Evolutionary conservation across 2,888 invertebrate species (phyloP).

Genomic region (Sphaerophoria taeniata): DNA sequence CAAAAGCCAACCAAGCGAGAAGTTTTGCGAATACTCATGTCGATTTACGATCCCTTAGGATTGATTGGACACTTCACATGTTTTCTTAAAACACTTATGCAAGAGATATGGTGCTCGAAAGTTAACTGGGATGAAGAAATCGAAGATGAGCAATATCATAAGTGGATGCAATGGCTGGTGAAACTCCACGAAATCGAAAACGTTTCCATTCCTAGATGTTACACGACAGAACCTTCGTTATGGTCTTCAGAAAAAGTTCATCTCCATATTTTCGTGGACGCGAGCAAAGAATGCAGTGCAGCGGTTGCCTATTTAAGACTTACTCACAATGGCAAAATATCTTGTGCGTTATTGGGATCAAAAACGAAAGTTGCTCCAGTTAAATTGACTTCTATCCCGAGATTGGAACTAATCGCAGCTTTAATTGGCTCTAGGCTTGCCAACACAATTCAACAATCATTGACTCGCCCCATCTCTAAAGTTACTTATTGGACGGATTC

Average conservation of each 20-base stretch:
- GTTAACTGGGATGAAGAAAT: constrained; percentile 61
- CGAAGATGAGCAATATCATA: constrained; percentile 28
- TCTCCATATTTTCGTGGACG: constrained; percentile 76
- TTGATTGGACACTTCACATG: constrained; percentile 43
- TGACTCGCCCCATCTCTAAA: not conserved
- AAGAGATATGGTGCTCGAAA: constrained; percentile 61
- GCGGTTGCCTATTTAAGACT: constrained; percentile 75
- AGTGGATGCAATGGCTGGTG: constrained; percentile 50
- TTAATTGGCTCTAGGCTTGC: constrained; percentile 72
- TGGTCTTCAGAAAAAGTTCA: constrained; percentile 45
- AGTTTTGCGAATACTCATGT: constrained; percentile 60
- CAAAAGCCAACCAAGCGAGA: constrained; percentile 64
- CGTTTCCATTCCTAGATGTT: constrained; percentile 58
- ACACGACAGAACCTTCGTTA: constrained; percentile 43
- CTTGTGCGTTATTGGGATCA: constrained; percentile 61
- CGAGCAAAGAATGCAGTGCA: constrained; percentile 72
- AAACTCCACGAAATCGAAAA: constrained; percentile 34
- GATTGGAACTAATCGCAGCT: constrained; percentile 75
- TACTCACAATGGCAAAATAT: constrained; percentile 20
- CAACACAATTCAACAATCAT: constrained; percentile 31
- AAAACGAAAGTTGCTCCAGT: constrained; percentile 76
- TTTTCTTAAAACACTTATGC: constrained; percentile 62
- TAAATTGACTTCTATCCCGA: constrained; percentile 70
- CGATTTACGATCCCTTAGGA: constrained; percentile 65
- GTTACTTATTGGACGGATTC: constrained; percentile 75